Evolutionary conservation across 2,797 vertebrate genomes (phyloP).

Genomic region (Gallinago nigripennis): DNA sequence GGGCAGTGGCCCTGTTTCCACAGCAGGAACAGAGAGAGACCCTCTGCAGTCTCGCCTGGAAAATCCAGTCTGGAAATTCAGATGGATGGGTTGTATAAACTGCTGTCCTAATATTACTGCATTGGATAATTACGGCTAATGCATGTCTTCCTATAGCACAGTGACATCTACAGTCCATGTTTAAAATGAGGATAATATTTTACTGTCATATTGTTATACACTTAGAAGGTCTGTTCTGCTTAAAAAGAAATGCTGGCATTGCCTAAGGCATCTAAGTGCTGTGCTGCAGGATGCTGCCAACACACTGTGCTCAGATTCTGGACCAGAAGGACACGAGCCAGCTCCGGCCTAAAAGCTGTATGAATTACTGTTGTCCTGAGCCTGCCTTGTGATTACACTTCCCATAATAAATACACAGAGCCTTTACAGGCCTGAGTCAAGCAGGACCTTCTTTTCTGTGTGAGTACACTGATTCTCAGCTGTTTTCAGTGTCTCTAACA

Average conservation of each 20-base stretch:
- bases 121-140: neutral
- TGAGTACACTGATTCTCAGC: neutral
- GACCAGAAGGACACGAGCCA: neutral
- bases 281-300: neutral
- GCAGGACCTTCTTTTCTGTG: neutral
- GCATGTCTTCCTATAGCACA: slow-evolving; percentile 38
- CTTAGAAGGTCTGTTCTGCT: neutral
- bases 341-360: neutral
- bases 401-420: neutral
- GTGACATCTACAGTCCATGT: slow-evolving; percentile 60
- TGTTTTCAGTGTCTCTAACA: neutral
- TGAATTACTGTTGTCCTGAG: neutral
- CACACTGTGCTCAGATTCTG: rapidly evolving
- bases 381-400: neutral
- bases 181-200: neutral
- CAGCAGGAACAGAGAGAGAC: neutral
- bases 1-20: neutral
- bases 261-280: neutral
- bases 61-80: neutral
- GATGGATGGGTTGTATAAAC: neutral
- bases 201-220: neutral
- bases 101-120: neutral
- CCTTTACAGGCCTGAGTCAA: neutral
- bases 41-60: neutral
- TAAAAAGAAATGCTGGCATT: neutral